Evolutionary conservation across 2,113 vertebrate genomes (phyloP), one percentile per base, ranked within the genome.

Genomic region (Syngnathus floridae): DNA sequence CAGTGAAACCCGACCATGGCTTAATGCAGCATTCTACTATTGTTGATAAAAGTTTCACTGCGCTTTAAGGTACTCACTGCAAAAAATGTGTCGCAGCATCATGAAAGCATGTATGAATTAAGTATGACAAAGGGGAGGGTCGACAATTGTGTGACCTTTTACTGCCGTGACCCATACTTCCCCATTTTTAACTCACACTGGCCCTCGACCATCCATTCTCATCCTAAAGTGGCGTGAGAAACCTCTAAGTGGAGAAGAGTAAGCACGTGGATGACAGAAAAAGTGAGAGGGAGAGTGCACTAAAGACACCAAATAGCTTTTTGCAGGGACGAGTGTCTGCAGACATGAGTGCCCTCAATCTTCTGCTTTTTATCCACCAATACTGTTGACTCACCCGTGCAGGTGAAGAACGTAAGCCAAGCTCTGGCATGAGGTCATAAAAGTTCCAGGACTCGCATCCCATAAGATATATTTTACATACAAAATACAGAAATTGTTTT

Each of bases 231-330:
- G 67, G 81, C 74, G 22, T 35, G 54, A 70, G 64, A 43, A 58
- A 70, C 62, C 69, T 66, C 72, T 62, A 69, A 56, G 51, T 63
- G 46, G 63, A 22, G 48, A 0, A 65, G 68, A 38, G 1, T 8
- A 37, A 67, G 35, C 62, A 31, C 1, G 38, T 57, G 45, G 69
- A 35, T 41, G 22, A 65, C 68, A 36, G 79, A 73, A 0, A 64
- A 65, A 36, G 1, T 12, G 74, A 71, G 65, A 75, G 77, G 26
- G 69, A 75, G 66, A 71, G 61, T 4, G 79, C 62, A 78, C 22
- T 69, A 70, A 72, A 76, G 82, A 85, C 84, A 86, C 74, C 83
- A 70, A 83, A 88, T 86, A 80, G 85, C 86, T 90, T 72, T 91
- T 90, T 88, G 84, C 86, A 75, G 72, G 55, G 61, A 66, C 78